These are phyloP conservation scores for Heliconius cydno DNA, from an alignment of 2,888 invertebrate genomes.

Conservation along the genomic window DNA sequence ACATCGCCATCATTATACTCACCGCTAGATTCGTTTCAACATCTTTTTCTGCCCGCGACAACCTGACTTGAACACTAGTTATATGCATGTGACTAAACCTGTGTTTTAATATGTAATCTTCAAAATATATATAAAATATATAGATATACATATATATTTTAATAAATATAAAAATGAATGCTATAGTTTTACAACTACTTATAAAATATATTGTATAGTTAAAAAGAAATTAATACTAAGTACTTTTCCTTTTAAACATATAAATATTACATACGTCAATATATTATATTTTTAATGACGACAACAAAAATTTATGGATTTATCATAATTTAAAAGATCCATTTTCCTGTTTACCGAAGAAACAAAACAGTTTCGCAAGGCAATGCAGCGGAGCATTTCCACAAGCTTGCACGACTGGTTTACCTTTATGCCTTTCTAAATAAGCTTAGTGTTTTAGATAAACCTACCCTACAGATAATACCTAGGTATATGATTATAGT, in stretches of 20 bases:
- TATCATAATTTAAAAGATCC: slow-evolving; percentile 21
- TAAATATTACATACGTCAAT: background rate
- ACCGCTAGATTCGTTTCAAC: slow-evolving; percentile 66
- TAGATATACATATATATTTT: background rate
- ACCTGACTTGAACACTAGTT: slow-evolving; percentile 46
- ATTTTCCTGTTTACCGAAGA: slow-evolving; percentile 41
- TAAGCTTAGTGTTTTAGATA: slow-evolving; percentile 41
- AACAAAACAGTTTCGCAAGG: slow-evolving; percentile 46
- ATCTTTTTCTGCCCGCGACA: slow-evolving; percentile 61
- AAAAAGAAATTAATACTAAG: background rate
- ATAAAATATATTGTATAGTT: background rate
- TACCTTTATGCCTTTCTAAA: slow-evolving; percentile 48
- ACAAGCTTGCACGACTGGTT: slow-evolving; percentile 44
- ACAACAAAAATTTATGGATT: background rate
- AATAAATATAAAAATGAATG: background rate
- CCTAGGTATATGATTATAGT: slow-evolving; percentile 9
- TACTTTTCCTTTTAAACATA: background rate
- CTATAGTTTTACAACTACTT: background rate
- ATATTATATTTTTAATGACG: background rate
- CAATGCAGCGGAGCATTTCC: slow-evolving; percentile 38
- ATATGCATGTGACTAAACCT: slow-evolving; percentile 1
- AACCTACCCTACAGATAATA: slow-evolving; percentile 30
- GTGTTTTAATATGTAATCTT: background rate
- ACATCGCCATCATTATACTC: slow-evolving; percentile 63
- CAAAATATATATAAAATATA: background rate